A percentile compares a stretch with the other conserved stretches of the same genome.
These are phyloP conservation scores for Leptopilina syphax DNA, from an alignment of 2,888 invertebrate genomes.

Conservation along the genomic window DNA sequence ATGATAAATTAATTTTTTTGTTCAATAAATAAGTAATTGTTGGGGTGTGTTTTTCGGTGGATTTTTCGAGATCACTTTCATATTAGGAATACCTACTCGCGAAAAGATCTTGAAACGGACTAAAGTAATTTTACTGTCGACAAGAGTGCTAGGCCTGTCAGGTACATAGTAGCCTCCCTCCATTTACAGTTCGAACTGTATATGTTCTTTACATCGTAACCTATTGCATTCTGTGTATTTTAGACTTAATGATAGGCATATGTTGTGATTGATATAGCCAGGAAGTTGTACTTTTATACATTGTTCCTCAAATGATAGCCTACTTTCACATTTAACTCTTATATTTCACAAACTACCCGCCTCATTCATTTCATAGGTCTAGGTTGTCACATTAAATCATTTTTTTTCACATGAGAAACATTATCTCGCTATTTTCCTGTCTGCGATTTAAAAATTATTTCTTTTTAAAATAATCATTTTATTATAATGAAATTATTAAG, in stretches of 20 bases:
- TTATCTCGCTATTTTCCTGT: no score
- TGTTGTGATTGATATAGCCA: not conserved
- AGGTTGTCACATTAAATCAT: conserved; percentile 12
- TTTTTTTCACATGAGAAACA: not conserved
- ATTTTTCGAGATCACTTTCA: conserved; percentile 6
- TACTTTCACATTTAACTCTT: conserved; percentile 26
- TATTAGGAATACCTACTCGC: not conserved
- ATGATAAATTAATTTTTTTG: not conserved
- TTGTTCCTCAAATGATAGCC: conserved; percentile 31
- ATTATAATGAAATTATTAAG: no score
- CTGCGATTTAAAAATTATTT: no score
- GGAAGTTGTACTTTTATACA: conserved; percentile 18
- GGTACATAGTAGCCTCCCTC: conserved; percentile 49
- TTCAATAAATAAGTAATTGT: not conserved
- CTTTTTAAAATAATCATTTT: no score
- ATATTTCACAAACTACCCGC: not conserved
- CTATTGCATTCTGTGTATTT: conserved; percentile 27
- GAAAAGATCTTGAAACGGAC: conserved; percentile 34
- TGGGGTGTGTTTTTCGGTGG: not conserved
- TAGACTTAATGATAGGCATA: conserved; percentile 28
- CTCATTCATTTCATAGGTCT: conserved; percentile 18
- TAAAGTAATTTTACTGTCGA: conserved; percentile 29
- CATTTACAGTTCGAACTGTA: conserved; percentile 43
- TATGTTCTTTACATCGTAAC: conserved; percentile 11
- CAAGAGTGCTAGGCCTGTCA: conserved; percentile 47